phyloP scores from a whole-genome alignment of 2,113 vertebrate genomes.

The Poeciliopsis occidentalis region DNA sequence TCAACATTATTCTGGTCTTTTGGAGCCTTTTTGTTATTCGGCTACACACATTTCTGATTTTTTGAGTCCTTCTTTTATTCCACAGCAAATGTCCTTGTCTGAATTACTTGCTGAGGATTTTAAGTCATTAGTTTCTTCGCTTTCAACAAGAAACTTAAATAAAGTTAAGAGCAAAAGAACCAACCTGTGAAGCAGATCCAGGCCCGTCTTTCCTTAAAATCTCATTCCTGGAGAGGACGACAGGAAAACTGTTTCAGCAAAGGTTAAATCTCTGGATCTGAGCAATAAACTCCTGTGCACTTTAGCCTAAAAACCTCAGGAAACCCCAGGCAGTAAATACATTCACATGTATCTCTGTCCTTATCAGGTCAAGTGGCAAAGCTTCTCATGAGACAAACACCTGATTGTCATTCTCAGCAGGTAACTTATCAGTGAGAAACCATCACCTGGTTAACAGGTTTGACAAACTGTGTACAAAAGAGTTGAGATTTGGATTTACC shows the following conservation, averaged over 20 bases:
- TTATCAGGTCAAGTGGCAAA: slow-evolving; percentile 30
- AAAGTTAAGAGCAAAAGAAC: neutral
- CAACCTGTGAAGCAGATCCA: slow-evolving; percentile 45
- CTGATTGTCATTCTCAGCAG: neutral
- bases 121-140: neutral
- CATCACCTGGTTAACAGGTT: neutral
- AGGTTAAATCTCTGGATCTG: slow-evolving; percentile 10
- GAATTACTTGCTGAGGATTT: neutral
- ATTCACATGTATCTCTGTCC: neutral
- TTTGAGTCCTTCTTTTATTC: neutral
- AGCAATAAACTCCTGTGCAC: neutral
- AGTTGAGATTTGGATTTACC: slow-evolving; percentile 72
- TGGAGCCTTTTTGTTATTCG: neutral
- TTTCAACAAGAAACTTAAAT: neutral
- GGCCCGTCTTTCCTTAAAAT: slow-evolving; percentile 36
- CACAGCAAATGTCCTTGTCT: neutral
- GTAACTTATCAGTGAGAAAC: slow-evolving; percentile 8
- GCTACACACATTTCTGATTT: neutral
- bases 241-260: slow-evolving; percentile 3
- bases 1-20: neutral
- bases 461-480: neutral
- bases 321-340: neutral
- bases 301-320: slow-evolving; percentile 3
- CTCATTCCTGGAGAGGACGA: slow-evolving; percentile 42
- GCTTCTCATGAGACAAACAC: neutral